Evolutionary conservation across 2,113 vertebrate genomes (phyloP).

Genomic region (Rhabdomys dilectus): DNA sequence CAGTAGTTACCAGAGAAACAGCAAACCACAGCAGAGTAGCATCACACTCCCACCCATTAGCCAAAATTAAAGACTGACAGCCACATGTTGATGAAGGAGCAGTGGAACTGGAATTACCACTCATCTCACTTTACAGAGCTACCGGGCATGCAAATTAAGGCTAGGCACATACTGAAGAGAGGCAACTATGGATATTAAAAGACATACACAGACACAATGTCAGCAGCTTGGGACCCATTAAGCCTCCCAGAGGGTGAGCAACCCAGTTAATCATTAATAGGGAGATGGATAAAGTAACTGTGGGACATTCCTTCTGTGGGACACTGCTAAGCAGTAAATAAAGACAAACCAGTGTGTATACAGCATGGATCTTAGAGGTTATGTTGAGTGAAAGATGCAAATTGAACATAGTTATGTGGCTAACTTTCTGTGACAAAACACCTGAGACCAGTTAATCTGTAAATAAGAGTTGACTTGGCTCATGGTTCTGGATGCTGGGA

Average conservation of each 20-base stretch:
- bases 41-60: neutral
- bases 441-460: neutral
- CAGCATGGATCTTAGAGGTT: neutral
- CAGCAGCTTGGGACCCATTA: neutral
- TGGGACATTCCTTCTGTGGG: neutral
- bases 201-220: neutral
- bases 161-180: neutral
- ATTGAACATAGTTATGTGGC: neutral
- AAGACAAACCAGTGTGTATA: neutral
- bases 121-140: neutral
- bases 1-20: neutral
- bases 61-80: neutral
- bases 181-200: neutral
- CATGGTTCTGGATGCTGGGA: neutral
- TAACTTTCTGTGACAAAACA: neutral
- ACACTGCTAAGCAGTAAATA: neutral
- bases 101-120: neutral
- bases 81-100: neutral
- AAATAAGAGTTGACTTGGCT: neutral
- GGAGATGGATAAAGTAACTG: neutral
- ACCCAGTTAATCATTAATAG: neutral
- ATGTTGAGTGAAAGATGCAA: neutral
- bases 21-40: neutral
- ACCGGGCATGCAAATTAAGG: neutral
- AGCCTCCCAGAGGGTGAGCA: neutral